These are phyloP conservation scores for Eulemur rufifrons DNA, from an alignment of 2,113 vertebrate genomes.

Conservation along the genomic window DNA sequence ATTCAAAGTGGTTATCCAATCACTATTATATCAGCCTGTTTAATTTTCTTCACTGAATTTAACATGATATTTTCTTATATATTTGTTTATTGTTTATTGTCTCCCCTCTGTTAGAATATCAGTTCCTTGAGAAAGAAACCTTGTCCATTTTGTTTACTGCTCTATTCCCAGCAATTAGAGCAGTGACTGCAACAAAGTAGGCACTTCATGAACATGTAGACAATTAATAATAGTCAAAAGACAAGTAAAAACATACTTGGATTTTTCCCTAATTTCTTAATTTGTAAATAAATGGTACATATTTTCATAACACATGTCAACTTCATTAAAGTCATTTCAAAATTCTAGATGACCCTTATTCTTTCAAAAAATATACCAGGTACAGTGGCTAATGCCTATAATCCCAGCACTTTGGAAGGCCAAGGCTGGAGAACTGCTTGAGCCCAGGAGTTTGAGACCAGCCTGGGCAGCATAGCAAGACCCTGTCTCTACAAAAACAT, in stretches of 20 bases:
- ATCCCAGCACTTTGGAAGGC: too few relatives aligned
- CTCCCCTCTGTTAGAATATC: neutral
- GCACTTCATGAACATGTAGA: neutral
- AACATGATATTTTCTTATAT: constrained; percentile 6
- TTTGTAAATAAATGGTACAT: constrained; percentile 52
- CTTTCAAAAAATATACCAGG: neutral
- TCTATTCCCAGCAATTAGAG: neutral
- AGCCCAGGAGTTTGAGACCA: too few relatives aligned
- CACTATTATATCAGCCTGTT: neutral
- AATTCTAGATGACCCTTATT: constrained; percentile 25
- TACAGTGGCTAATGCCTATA: too few relatives aligned
- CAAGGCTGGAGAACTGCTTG: too few relatives aligned
- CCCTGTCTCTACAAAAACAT: too few relatives aligned
- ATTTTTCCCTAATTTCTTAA: constrained; percentile 31
- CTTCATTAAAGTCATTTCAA: constrained; percentile 41
- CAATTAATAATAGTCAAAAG: neutral
- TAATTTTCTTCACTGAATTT: constrained; percentile 17
- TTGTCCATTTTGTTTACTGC: constrained; percentile 9
- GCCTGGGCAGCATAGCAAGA: too few relatives aligned
- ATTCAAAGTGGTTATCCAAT: neutral
- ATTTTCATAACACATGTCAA: constrained; percentile 36
- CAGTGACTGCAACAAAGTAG: neutral
- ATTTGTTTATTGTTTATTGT: constrained; percentile 43
- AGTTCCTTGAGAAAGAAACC: constrained; percentile 26
- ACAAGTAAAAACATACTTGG: constrained; percentile 16